Conservation (phyloP, 2,113 vertebrate genomes). For the Scalopus aquaticus region DNA sequence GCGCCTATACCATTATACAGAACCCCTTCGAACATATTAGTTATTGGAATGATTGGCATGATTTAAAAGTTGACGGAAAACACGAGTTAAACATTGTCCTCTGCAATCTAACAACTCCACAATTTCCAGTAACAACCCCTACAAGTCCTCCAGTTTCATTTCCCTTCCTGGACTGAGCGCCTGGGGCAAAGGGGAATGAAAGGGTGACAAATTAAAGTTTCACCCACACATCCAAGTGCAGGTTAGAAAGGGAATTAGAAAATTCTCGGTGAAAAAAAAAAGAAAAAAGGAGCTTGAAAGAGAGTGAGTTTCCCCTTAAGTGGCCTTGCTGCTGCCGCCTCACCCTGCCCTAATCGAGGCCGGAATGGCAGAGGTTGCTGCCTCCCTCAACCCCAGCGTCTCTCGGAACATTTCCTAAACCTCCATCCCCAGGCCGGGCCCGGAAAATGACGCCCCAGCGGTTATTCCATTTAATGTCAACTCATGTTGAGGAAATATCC, state of each 20-base stretch:
- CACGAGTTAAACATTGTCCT: conserved; percentile 76
- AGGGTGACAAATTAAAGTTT: conserved; percentile 75
- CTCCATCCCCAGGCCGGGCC: conserved; percentile 62
- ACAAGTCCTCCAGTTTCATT: conserved; percentile 82
- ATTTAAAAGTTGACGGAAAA: conserved; percentile 72
- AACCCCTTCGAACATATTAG: background rate
- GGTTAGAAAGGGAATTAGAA: background rate
- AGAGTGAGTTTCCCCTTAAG: background rate
- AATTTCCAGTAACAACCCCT: conserved; percentile 82
- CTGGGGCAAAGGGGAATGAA: conserved; percentile 52
- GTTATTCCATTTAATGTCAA: conserved; percentile 74
- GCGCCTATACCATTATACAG: background rate
- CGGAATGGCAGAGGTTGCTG: conserved; percentile 65
- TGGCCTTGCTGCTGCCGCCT: conserved; percentile 59
- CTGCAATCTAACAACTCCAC: conserved; percentile 77
- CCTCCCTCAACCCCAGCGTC: conserved; percentile 54
- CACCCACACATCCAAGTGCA: background rate
- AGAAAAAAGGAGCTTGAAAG: background rate
- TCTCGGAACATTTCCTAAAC: conserved; percentile 37
- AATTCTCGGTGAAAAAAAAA: background rate
- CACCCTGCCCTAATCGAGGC: conserved; percentile 61
- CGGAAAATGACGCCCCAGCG: conserved; percentile 64
- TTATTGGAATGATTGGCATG: conserved; percentile 54
- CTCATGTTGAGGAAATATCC: conserved; percentile 57
- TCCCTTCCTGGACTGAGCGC: conserved; percentile 77